A percentile compares a stretch with the other conserved stretches of the same genome.
Conservation (phyloP, 1,140 invertebrate genomes). For the Euura lappo region DNA sequence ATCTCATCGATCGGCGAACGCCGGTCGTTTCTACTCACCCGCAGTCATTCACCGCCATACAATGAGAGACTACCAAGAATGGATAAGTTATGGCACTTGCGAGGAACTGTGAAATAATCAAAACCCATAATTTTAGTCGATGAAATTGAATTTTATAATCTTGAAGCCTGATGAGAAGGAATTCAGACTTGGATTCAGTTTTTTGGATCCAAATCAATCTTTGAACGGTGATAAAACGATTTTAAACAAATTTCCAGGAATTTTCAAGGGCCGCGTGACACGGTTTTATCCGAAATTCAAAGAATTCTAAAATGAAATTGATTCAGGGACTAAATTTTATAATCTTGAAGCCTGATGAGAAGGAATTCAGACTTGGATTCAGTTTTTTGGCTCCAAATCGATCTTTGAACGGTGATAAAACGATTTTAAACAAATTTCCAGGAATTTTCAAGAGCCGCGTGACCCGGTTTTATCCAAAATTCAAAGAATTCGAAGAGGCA, state of each 20-base stretch:
- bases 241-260: slow-evolving; percentile 26
- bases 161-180: too few relatives aligned
- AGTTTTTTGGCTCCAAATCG: too few relatives aligned
- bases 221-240: slow-evolving; percentile 46
- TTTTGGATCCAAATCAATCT: too few relatives aligned
- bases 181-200: too few relatives aligned
- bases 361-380: too few relatives aligned
- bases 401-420: slow-evolving; percentile 38
- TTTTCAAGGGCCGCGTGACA: slow-evolving; percentile 9
- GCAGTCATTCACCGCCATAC: slow-evolving; percentile 83
- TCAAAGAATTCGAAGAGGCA: not conserved
- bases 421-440: slow-evolving; percentile 37
- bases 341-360: too few relatives aligned
- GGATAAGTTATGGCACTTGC: slow-evolving; percentile 84
- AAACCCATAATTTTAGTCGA: slow-evolving; percentile 38
- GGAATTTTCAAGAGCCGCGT: slow-evolving; percentile 11
- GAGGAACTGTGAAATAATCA: slow-evolving; percentile 66
- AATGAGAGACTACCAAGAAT: slow-evolving; percentile 84
- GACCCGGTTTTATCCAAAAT: slow-evolving; percentile 19
- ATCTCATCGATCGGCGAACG: slow-evolving; percentile 8
- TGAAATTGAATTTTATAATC: slow-evolving; percentile 40
- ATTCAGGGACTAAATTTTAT: too few relatives aligned
- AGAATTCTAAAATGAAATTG: too few relatives aligned
- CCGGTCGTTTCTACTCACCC: slow-evolving; percentile 58
- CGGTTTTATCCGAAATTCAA: slow-evolving; percentile 19